These are phyloP conservation scores for Phainopepla nitens DNA, from an alignment of 2,113 vertebrate genomes.

Conservation along the genomic window DNA sequence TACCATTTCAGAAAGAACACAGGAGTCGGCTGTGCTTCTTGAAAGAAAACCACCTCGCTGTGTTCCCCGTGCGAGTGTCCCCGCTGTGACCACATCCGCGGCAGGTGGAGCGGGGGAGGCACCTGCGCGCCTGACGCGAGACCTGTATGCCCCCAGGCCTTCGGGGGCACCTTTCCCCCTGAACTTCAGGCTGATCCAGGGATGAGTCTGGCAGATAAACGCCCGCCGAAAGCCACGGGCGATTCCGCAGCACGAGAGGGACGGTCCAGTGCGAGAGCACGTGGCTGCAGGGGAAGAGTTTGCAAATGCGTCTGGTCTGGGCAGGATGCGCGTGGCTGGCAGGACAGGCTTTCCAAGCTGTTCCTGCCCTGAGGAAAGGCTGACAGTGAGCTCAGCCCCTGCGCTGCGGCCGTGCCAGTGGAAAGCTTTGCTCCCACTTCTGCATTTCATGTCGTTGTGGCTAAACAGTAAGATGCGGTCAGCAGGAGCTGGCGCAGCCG, in stretches of 20 bases:
- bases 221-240: background rate
- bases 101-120: background rate
- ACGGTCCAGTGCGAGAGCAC: background rate
- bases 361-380: background rate
- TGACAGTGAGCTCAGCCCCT: background rate
- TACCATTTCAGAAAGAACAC: background rate
- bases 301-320: accelerated
- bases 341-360: background rate
- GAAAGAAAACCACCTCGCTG: background rate
- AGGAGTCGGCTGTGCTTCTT: background rate
- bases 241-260: background rate
- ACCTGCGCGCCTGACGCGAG: background rate
- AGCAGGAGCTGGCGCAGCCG: accelerated
- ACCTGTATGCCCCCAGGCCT: background rate
- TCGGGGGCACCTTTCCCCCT: background rate
- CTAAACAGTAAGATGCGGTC: background rate
- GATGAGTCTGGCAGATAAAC: background rate
- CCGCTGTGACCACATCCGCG: background rate
- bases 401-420: background rate
- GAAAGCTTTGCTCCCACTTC: constrained; percentile 43
- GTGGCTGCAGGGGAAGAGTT: background rate
- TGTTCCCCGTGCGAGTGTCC: background rate
- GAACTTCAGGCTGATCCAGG: background rate
- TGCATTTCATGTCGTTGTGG: background rate
- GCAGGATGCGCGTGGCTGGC: background rate